phyloP scores from a whole-genome alignment of 2,113 vertebrate genomes.

The Phoxinus phoxinus region DNA sequence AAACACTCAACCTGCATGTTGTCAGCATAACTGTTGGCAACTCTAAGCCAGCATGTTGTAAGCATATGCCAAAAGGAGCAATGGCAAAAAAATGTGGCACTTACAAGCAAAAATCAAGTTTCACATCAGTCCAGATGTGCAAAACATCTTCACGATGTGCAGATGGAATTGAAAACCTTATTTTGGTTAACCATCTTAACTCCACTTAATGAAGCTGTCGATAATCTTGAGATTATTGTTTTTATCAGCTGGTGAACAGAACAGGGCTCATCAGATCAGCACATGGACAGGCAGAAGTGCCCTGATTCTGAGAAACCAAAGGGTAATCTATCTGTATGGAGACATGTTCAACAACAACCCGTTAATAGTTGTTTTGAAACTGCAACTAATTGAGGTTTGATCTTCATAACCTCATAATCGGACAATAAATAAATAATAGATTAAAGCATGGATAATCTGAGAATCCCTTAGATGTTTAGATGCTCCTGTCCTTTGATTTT shows the following conservation, averaged over 20 bases:
- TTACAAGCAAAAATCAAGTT: neutral
- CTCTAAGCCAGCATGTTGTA: neutral
- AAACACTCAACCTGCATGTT: constrained; percentile 22
- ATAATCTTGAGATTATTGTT: neutral
- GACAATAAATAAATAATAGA: neutral
- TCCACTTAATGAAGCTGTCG: neutral
- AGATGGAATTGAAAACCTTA: neutral
- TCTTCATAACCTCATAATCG: constrained; percentile 1
- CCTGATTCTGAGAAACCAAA: neutral
- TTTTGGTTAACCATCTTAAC: neutral
- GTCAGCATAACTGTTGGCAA: constrained; percentile 10
- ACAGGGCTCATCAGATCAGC: neutral
- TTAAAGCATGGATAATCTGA: neutral
- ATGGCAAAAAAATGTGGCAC: neutral
- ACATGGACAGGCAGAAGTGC: neutral
- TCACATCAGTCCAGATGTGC: neutral
- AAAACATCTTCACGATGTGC: neutral
- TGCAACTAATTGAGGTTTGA: neutral
- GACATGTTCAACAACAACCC: neutral
- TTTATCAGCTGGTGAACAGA: neutral
- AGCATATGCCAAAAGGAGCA: neutral
- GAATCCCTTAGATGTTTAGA: no score
- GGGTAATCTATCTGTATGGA: neutral
- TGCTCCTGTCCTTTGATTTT: neutral
- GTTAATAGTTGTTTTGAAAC: neutral